Conservation (phyloP, 1,140 invertebrate genomes). For the Matsumurasca onukii region DNA sequence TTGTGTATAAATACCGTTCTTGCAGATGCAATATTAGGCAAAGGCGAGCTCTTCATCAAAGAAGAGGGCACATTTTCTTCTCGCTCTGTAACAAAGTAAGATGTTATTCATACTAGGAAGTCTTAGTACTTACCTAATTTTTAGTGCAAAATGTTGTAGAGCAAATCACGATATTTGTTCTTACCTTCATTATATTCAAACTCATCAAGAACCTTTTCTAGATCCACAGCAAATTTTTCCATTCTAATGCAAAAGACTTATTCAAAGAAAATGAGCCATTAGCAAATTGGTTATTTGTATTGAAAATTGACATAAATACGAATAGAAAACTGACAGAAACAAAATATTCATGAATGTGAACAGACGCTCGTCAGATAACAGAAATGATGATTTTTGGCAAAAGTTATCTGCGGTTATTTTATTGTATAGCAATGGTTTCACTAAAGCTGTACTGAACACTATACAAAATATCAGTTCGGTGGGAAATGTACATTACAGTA, state of each 20-base stretch:
- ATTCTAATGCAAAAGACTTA: slow-evolving; percentile 51
- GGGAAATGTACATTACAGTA: too few relatives aligned
- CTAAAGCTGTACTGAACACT: too few relatives aligned
- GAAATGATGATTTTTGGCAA: too few relatives aligned
- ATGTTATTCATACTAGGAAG: not conserved
- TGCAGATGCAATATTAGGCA: slow-evolving; percentile 26
- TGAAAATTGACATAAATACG: too few relatives aligned
- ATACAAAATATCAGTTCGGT: too few relatives aligned
- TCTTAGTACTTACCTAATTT: slow-evolving; percentile 10
- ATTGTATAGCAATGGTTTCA: too few relatives aligned
- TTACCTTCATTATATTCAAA: slow-evolving; percentile 76
- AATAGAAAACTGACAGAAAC: too few relatives aligned
- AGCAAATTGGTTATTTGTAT: too few relatives aligned
- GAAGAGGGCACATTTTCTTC: slow-evolving; percentile 32
- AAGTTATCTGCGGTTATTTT: too few relatives aligned
- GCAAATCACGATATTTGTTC: not conserved
- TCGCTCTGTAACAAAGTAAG: slow-evolving; percentile 28
- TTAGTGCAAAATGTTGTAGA: not conserved
- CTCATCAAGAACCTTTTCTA: slow-evolving; percentile 85
- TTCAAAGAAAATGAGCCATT: too few relatives aligned
- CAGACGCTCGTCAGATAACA: too few relatives aligned
- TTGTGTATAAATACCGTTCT: slow-evolving; percentile 7
- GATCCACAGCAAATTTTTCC: slow-evolving; percentile 75
- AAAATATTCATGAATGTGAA: too few relatives aligned
- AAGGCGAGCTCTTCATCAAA: slow-evolving; percentile 32